phyloP scores from a whole-genome alignment of 1,140 invertebrate genomes.

The Macrobrachium nipponense region DNA sequence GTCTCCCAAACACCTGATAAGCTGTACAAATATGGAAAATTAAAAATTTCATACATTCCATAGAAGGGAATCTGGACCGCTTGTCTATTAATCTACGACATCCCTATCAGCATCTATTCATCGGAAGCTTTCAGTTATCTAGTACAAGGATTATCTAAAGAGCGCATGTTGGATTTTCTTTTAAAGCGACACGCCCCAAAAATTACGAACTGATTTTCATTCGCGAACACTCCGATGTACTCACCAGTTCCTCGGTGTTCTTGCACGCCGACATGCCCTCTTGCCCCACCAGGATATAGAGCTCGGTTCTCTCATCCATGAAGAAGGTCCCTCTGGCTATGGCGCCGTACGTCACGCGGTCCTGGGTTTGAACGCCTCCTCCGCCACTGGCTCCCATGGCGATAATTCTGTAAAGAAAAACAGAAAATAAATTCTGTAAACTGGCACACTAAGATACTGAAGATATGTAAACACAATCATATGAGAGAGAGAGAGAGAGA shows the following conservation, averaged over 20 bases:
- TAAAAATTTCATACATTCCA: too few relatives aligned
- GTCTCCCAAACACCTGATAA: too few relatives aligned
- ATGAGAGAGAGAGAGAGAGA: too few relatives aligned
- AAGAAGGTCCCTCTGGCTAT: slow-evolving; percentile 40
- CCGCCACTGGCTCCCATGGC: slow-evolving; percentile 49
- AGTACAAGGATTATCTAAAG: background rate
- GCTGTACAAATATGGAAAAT: too few relatives aligned
- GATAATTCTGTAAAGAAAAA: slow-evolving; percentile 27
- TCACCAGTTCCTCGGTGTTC: background rate
- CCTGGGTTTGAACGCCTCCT: slow-evolving; percentile 34
- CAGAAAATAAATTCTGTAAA: background rate
- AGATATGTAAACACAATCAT: background rate
- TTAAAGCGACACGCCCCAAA: background rate
- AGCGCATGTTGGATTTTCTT: background rate
- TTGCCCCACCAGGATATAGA: slow-evolving; percentile 45
- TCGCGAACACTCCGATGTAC: background rate
- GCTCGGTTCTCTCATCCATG: slow-evolving; percentile 28
- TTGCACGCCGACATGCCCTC: slow-evolving; percentile 33
- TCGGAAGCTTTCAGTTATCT: too few relatives aligned
- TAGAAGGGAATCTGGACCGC: too few relatives aligned
- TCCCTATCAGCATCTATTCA: too few relatives aligned
- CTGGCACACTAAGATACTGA: background rate
- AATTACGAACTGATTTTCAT: too few relatives aligned
- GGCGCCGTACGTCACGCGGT: slow-evolving; percentile 25
- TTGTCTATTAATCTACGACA: too few relatives aligned